Evolutionary conservation across 2,888 invertebrate genomes (phyloP), one percentile per base, ranked within the genome.

Genomic region (Macrostomum cliftonense): DNA sequence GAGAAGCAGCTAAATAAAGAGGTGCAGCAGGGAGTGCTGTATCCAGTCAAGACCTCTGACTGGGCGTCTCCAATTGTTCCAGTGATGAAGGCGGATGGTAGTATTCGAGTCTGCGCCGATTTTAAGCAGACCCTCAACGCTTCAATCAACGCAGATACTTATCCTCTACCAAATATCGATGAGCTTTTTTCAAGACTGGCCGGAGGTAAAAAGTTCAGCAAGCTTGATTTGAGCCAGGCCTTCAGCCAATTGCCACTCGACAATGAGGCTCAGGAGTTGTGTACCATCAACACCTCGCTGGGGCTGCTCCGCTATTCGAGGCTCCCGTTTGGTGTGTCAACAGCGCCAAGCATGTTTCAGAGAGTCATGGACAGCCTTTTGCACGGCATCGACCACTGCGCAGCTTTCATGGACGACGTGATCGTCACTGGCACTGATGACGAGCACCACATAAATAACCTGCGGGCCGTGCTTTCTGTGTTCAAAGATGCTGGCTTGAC

Each of bases 61-160:
- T 60, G 56, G 58, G 57, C 55, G 2, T 54, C 59, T 19, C 59
- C 58, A 2, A 54, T 58, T 19, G 56, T 59, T 2, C 53, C 55
- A 37, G 55, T 60, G 11, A 43, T 52, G 1, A 59, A 60, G 48
- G 40, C 52, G 19, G 47, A 53, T 39, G 53, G 54, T 11, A 37
- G 47, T n/a, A 55, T 17, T 36, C 40, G 60, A 36, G 51, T 57
- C 13, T 59, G 55, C 49, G 55, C 58, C 2, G 57, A 61, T 49
- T 58, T 53, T 39, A 56, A 57, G 13, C 55, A 56, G 1, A 57
- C 58, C 0, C 43, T 60, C 1, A 59, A 60, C 46, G 43, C 36
- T 16, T 19, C 20, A 5, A 19, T 46, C 11, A 45, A 43, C 16
- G 12, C 44, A 13, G 53, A 58, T 17, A 42, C 43, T 19, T 49